phyloP scores from a whole-genome alignment of 2,888 invertebrate genomes.

The Pollenia amentaria region DNA sequence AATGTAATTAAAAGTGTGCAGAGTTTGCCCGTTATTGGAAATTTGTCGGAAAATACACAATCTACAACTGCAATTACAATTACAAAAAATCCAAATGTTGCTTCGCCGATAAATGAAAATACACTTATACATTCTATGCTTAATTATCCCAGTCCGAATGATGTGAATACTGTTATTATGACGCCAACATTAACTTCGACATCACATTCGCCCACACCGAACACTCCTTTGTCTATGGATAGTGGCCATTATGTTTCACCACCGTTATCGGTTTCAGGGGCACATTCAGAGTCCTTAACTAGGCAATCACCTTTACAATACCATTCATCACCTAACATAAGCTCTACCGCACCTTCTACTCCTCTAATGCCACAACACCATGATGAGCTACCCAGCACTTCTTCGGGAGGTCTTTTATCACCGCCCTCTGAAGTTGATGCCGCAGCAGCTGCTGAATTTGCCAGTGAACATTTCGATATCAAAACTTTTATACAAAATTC shows the following conservation, averaged over 20 bases:
- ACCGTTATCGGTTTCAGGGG: conserved; percentile 26
- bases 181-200: conserved; percentile 39
- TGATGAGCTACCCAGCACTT: conserved; percentile 77
- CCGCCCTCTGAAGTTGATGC: conserved; percentile 66
- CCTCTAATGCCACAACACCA: conserved; percentile 20
- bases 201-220: conserved; percentile 12
- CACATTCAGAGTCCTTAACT: conserved; percentile 37
- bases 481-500: conserved; percentile 78
- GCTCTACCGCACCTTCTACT: conserved; percentile 28
- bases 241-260: conserved; percentile 43
- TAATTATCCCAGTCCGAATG: conserved; percentile 75
- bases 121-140: conserved; percentile 79
- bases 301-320: conserved; percentile 52
- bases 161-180: conserved; percentile 37
- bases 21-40: conserved; percentile 3
- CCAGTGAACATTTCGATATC: conserved; percentile 77
- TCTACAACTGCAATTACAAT: not conserved
- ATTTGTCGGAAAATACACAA: not conserved
- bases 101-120: conserved; percentile 73
- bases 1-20: not conserved
- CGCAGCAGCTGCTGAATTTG: conserved; percentile 65
- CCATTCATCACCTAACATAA: conserved; percentile 36
- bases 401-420: conserved; percentile 74
- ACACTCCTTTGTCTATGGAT: conserved; percentile 24
- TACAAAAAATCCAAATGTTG: not conserved